Evolutionary conservation across 2,113 vertebrate genomes (phyloP).

Genomic region (Spermophilus dauricus): DNA sequence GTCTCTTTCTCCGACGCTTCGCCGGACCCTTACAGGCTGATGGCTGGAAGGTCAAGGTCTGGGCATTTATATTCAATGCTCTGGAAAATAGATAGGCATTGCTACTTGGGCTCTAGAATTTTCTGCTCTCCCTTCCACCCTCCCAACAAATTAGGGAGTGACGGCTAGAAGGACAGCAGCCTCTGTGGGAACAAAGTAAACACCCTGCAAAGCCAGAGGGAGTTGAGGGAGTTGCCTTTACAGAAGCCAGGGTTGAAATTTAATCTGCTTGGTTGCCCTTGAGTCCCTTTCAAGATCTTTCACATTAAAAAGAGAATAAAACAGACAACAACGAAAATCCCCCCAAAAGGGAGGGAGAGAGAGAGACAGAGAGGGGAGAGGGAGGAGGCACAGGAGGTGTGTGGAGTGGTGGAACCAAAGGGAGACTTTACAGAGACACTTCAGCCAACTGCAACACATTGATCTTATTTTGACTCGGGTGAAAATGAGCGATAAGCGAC

Average conservation of each 20-base stretch:
- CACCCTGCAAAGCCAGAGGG: background rate
- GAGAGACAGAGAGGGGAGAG: background rate
- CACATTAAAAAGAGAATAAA: background rate
- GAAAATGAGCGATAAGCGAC: background rate
- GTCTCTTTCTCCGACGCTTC: too few species aligned
- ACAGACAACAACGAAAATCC: background rate
- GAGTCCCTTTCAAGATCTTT: background rate
- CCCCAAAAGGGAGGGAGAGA: too few species aligned
- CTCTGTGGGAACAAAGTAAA: background rate
- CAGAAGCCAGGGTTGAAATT: background rate
- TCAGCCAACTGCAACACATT: background rate
- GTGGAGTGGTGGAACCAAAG: background rate
- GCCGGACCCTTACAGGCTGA: background rate
- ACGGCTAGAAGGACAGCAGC: background rate
- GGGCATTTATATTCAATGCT: background rate
- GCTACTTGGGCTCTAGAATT: conserved; percentile 26
- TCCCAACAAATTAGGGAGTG: background rate
- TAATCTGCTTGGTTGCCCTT: background rate
- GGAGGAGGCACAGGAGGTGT: fast-evolving
- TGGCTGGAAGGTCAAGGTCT: background rate
- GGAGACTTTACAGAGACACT: background rate
- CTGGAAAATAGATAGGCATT: background rate
- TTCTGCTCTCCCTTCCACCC: background rate
- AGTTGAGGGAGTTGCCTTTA: background rate
- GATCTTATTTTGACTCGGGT: background rate